Conservation (phyloP, 1,140 invertebrate species). For the Wiebesia pumilae region DNA sequence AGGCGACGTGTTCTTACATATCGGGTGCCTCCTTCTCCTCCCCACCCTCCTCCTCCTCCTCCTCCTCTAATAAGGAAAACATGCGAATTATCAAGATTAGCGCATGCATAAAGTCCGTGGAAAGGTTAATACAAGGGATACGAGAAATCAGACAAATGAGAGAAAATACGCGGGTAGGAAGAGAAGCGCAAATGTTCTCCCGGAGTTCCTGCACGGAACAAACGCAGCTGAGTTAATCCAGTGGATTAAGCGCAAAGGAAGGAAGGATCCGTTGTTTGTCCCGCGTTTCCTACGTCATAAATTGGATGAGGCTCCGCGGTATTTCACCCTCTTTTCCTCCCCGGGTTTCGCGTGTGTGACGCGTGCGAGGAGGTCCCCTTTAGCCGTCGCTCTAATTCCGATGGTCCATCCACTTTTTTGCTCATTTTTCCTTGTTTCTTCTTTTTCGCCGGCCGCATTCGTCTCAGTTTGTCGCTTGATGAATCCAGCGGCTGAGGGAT, state of each 20-base stretch:
- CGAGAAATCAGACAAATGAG: no score
- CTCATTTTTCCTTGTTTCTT: background rate
- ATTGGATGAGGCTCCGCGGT: conserved; percentile 44
- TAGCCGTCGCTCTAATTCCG: background rate
- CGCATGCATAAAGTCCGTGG: conserved; percentile 21
- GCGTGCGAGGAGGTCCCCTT: no score
- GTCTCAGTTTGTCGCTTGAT: conserved; percentile 14
- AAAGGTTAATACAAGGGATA: background rate
- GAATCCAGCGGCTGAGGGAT: conserved; percentile 30
- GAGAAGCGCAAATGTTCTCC: background rate
- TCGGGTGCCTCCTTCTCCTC: no score
- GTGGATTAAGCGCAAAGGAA: conserved; percentile 54
- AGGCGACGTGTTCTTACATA: background rate
- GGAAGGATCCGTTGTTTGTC: conserved; percentile 20
- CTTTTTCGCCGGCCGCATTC: background rate
- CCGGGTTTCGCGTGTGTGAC: no score
- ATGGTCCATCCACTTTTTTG: background rate
- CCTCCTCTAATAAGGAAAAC: no score
- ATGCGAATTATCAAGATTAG: conserved; percentile 41
- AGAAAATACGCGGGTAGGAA: background rate
- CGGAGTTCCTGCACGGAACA: background rate
- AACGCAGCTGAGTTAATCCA: conserved; percentile 55
- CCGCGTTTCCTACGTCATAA: conserved; percentile 53
- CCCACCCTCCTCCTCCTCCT: no score
- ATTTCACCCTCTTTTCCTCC: background rate